phyloP scores from a whole-genome alignment of 23 tunicate species.

The Botrylloides violaceus region DNA sequence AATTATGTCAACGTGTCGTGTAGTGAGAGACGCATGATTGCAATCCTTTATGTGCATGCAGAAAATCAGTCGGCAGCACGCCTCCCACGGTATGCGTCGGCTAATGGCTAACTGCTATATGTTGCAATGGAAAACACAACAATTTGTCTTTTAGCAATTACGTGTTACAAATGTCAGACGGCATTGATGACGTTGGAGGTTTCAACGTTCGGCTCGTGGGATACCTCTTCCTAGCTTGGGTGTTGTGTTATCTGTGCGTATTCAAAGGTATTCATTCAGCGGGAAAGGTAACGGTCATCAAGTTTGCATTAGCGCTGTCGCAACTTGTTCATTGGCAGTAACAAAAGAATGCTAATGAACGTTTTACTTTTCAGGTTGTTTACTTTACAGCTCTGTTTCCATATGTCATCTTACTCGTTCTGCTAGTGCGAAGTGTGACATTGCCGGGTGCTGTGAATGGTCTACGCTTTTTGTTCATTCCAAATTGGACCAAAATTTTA shows the following conservation, averaged over 20 bases:
- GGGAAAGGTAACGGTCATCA: conserved; percentile 45
- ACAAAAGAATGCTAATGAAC: too few relatives aligned
- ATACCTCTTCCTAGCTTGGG: conserved; percentile 74
- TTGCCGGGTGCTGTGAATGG: conserved; percentile 77
- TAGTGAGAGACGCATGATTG: too few relatives aligned
- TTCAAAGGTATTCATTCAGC: conserved; percentile 77
- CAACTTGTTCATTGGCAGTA: too few relatives aligned
- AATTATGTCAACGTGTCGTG: too few relatives aligned
- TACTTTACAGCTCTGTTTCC: conserved; percentile 88
- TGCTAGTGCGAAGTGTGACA: conserved; percentile 39
- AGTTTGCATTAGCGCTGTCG: too few relatives aligned
- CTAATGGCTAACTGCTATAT: too few relatives aligned
- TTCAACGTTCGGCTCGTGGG: conserved; percentile 84
- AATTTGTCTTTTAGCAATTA: conserved; percentile 27
- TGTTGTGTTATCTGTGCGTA: conserved; percentile 60
- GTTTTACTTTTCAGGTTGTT: conserved; percentile 68
- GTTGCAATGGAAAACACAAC: too few relatives aligned
- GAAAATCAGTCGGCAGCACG: too few relatives aligned
- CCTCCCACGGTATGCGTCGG: too few relatives aligned
- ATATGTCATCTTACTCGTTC: conserved; percentile 53
- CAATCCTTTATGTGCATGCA: too few relatives aligned
- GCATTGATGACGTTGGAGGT: conserved; percentile 77
- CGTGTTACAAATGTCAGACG: conserved; percentile 60
- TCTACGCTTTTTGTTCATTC: conserved; percentile 50
- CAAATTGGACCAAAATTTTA: conserved; percentile 53